Evolutionary conservation across 2,797 vertebrate species (phyloP), one percentile per base, ranked within the genome.

Genomic region (Falco concolor): DNA sequence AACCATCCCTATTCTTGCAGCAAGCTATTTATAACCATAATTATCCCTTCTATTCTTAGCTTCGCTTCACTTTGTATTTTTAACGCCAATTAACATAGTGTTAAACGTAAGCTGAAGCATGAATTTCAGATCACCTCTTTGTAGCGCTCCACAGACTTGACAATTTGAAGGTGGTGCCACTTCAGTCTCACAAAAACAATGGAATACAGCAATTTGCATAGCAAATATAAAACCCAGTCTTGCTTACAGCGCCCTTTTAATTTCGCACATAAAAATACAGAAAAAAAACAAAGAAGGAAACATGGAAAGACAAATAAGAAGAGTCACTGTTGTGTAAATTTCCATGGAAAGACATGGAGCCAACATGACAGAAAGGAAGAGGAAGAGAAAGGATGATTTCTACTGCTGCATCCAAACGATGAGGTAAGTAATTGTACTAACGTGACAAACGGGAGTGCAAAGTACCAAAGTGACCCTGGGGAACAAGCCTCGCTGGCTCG

Each of bases 1-100:
- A 87, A 13, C 23, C 72, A 93, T 3, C 70, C 79, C 63, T 64
- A 54, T 67, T 91, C 95, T 65, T 81, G 52, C 84, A 95, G 79
- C 50, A 84, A 95, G 52, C 83, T 97, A 97, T 97, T 97, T 97
- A 94, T 88, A 96, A 86, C 49, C 95, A 69, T 93, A 97, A 96
- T 69, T 84, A 84, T 53, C 67, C 21, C 25, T 85, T 76, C 95
- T 95, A 94, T 87, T 97, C 92, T 97, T 92, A 97, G 95, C 84
- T 90, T 92, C 95, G 95, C 87, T 53, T 93, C 49, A 76, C 56
- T 97, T 95, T 69, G 91, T 89, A 52, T 91, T 95, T 97, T 61
- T 50, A 96, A 94, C 20, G 16, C 50, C 82, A 96, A 97, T 94
- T 50, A 93, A 59, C 30, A 53, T 12, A 65, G 93, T 8, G 42